Base-by-base conservation (phyloP, 1,140 invertebrate genomes). In the Portunus trituberculatus region DNA sequence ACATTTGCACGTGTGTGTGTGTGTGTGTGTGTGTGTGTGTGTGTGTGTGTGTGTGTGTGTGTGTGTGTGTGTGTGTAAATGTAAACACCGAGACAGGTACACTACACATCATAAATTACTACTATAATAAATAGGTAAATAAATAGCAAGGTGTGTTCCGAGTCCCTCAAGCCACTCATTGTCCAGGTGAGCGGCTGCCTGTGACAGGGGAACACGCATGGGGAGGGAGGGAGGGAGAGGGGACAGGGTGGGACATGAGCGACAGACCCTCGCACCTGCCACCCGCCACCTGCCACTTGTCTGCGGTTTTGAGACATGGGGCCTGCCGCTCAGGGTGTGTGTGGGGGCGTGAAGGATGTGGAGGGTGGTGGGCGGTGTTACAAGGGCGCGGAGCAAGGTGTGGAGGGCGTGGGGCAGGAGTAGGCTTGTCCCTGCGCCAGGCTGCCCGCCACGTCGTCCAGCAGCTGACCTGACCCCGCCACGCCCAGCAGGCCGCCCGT, bases 401-500 rank as follows among this genome's bases (percentile, higher is more conserved):
- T 39, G 86, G 16, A 48, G 86, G 76, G 16, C 14, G 7, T 12
- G 20, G 86, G 87, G 45, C 93, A 94, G 84, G 86, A 28, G 28
- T 94, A 94, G 12, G 52, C 7, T 59, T 4, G 14, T 0, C 93
- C 93, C 32, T 39, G 10, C 48, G 76, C 31, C 92, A 93, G 29
- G 28, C 16, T 90, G 12, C 89, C 86, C 0, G 28, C 67, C 29
- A 90, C 29, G 46, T 94, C 87, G 31, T 94, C 93, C 31, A 94
- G 39, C 32, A 94, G 59, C 52, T 94, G 93, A 10, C 93, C 93
- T 76, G 93, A 28, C 4, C 48, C 93, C 8, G 87, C 87, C 86
- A 94, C 93, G 25, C 93, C 93, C 48, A 94, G 6, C 93, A 94
- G 48, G 32, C 89, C 67, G 59, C 86, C 45, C 3, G 89, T 32